Evolutionary conservation across 2,113 vertebrate genomes (phyloP).

Genomic region (Ifrita kowaldi): DNA sequence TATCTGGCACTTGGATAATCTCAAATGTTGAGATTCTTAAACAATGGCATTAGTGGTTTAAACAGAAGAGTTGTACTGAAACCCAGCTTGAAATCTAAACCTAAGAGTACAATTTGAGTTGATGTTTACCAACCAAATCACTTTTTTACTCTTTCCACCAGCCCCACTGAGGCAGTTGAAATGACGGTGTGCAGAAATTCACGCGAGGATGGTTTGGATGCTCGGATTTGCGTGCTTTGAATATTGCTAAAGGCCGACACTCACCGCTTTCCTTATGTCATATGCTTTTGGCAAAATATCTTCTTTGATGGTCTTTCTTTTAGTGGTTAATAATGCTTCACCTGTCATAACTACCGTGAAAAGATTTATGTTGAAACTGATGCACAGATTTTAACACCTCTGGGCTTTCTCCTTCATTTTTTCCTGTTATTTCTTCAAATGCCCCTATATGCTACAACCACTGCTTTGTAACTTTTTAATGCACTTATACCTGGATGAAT

Average conservation of each 20-base stretch:
- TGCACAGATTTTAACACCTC: not conserved
- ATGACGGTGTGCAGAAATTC: not conserved
- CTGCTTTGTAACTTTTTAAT: not conserved
- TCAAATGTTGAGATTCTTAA: not conserved
- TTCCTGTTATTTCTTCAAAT: not conserved
- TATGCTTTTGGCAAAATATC: not conserved
- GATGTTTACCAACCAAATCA: not conserved
- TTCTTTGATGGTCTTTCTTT: not conserved
- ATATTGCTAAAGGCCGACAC: not conserved
- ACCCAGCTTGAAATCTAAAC: not conserved
- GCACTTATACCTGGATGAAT: not conserved
- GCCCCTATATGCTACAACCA: rapidly evolving
- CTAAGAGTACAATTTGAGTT: not conserved
- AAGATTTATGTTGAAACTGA: not conserved
- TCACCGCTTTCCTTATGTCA: not conserved
- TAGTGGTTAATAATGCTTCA: not conserved
- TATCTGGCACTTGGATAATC: not conserved
- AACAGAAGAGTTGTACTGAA: not conserved
- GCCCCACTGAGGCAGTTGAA: not conserved
- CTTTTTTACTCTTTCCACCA: not conserved
- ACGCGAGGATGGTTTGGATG: rapidly evolving
- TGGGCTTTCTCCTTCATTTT: not conserved
- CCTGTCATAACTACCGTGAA: not conserved
- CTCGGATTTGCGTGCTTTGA: not conserved
- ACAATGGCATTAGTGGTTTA: not conserved